A percentile compares a stretch with the other conserved stretches of the same genome.
Conservation (phyloP, 2,888 invertebrate species). For the Pristionchus exspectatus region DNA sequence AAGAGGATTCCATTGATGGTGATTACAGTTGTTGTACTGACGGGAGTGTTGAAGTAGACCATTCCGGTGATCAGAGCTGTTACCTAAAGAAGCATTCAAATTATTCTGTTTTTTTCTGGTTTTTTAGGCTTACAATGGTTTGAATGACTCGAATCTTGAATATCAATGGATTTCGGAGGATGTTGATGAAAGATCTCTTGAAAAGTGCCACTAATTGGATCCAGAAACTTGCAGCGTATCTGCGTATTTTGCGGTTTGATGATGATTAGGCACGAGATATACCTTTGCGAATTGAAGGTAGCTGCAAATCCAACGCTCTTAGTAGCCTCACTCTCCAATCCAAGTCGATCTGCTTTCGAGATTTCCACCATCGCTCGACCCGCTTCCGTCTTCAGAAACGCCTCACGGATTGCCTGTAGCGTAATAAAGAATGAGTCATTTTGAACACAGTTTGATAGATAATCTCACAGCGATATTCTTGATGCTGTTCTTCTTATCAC, state of each 20-base stretch:
- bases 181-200: slow-evolving; percentile 86
- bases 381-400: slow-evolving; percentile 63
- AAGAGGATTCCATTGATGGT: slow-evolving; percentile 95
- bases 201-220: slow-evolving; percentile 64
- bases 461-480: slow-evolving; percentile 46
- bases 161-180: slow-evolving; percentile 83
- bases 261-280: not conserved
- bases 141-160: slow-evolving; percentile 92
- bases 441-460: not conserved
- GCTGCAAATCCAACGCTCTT: slow-evolving; percentile 28
- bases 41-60: slow-evolving; percentile 85
- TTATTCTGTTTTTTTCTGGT: not conserved
- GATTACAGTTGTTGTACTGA: slow-evolving; percentile 83
- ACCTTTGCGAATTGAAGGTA: slow-evolving; percentile 42
- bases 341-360: slow-evolving; percentile 42
- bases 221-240: slow-evolving; percentile 65
- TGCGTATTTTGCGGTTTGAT: slow-evolving; percentile 48
- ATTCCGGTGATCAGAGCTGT: slow-evolving; percentile 85
- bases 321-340: slow-evolving; percentile 46
- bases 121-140: slow-evolving; percentile 86
- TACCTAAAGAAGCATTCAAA: slow-evolving; percentile 55
- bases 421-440: not conserved
- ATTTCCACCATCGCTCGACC: slow-evolving; percentile 64
- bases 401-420: slow-evolving; percentile 71
- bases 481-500: slow-evolving; percentile 57